Percentiles rank a stretch among this genome's conserved stretches.
Evolutionary conservation across 2,113 vertebrate genomes (phyloP).

Genomic region (Hoplias malabaricus): DNA sequence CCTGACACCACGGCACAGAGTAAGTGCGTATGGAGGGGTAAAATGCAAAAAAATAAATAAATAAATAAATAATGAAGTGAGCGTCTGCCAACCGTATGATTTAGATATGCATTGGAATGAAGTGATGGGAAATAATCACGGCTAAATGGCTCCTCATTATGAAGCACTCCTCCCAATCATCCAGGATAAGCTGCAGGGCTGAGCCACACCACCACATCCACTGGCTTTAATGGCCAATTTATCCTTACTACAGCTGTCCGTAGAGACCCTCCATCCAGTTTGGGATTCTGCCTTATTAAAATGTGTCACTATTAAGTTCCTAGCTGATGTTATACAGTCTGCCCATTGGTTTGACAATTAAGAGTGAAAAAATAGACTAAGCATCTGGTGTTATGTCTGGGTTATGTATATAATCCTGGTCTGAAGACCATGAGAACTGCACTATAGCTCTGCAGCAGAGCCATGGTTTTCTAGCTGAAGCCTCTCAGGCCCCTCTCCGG

Average conservation of each 20-base stretch:
- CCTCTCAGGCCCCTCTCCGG: background rate
- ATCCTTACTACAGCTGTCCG: slow-evolving; percentile 24
- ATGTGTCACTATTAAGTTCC: slow-evolving; percentile 21
- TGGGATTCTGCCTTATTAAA: slow-evolving; percentile 26
- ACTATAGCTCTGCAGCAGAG: too few species aligned
- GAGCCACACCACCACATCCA: background rate
- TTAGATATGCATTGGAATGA: slow-evolving; percentile 14
- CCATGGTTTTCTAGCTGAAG: background rate
- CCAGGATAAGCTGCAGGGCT: background rate
- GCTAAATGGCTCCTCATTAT: slow-evolving; percentile 33
- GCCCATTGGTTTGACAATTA: background rate
- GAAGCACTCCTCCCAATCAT: slow-evolving; percentile 13
- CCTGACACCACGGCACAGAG: background rate
- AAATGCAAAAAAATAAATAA: background rate
- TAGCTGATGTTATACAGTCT: background rate
- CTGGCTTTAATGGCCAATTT: slow-evolving; percentile 39
- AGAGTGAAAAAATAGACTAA: background rate
- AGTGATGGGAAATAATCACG: slow-evolving; percentile 30
- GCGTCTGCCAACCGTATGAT: background rate
- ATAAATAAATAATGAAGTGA: background rate
- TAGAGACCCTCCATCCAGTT: background rate
- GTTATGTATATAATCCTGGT: background rate
- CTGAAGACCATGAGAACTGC: background rate
- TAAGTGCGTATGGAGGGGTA: background rate
- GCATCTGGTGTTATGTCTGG: background rate